phyloP scores from a whole-genome alignment of 92 coral and sea anemone genomes.

The Paramuricea clavata region DNA sequence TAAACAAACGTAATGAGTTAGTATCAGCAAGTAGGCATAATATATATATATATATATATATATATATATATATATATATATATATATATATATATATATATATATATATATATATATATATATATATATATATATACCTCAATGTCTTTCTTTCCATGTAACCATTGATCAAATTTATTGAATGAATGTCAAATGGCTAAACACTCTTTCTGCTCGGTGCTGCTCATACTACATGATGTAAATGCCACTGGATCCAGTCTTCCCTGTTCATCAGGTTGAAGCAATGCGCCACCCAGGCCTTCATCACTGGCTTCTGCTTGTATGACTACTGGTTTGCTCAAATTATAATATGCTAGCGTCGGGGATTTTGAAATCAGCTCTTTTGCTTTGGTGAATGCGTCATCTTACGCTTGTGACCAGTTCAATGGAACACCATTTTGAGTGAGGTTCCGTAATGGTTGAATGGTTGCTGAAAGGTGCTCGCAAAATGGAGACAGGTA shows the following conservation, averaged over 20 bases:
- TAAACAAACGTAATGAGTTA: no score
- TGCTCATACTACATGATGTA: conserved; percentile 53
- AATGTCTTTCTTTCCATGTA: conserved; percentile 58
- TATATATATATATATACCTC: conserved; percentile 62
- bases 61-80: no score
- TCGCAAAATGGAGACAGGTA: conserved; percentile 69
- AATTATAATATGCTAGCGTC: conserved; percentile 42
- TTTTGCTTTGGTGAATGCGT: conserved; percentile 64
- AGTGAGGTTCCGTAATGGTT: conserved; percentile 59
- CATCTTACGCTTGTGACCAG: conserved; percentile 67
- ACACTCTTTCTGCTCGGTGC: conserved; percentile 68
- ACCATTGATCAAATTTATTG: conserved; percentile 69
- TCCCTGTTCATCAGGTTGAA: conserved; percentile 52
- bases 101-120: no score
- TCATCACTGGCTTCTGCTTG: conserved; percentile 57
- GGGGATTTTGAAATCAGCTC: conserved; percentile 60
- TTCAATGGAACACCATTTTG: conserved; percentile 60
- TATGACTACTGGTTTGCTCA: conserved; percentile 56
- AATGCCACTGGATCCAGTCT: conserved; percentile 61
- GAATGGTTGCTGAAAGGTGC: conserved; percentile 54
- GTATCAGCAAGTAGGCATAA: no score
- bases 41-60: no score
- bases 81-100: no score
- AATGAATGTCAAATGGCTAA: conserved; percentile 66
- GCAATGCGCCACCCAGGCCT: conserved; percentile 46